A percentile compares a stretch with the other conserved stretches of the same genome.
These are phyloP conservation scores for Rhinolophus ferrumequinum DNA, from an alignment of 2,113 vertebrate species.

Conservation along the genomic window DNA sequence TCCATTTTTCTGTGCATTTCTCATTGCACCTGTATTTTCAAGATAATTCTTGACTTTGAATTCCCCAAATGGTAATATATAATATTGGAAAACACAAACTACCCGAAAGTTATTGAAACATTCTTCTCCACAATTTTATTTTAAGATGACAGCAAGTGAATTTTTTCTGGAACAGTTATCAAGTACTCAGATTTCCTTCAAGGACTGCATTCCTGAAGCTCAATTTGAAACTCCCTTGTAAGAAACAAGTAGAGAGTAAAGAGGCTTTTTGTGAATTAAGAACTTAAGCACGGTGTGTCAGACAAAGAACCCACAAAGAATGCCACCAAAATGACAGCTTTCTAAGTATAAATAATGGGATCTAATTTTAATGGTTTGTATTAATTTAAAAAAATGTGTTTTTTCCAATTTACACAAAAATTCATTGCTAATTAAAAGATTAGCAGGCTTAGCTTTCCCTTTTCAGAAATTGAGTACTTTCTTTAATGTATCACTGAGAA, in stretches of 20 bases:
- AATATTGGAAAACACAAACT: conserved; percentile 18
- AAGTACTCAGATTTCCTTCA: conserved; percentile 53
- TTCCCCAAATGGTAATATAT: conserved; percentile 13
- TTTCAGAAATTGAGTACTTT: background rate
- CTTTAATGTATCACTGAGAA: background rate
- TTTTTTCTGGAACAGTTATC: conserved; percentile 61
- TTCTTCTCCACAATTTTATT: conserved; percentile 67
- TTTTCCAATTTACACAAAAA: background rate
- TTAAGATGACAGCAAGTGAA: conserved; percentile 55
- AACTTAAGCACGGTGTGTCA: background rate
- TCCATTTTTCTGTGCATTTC: conserved; percentile 1
- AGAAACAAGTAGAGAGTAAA: conserved; percentile 20
- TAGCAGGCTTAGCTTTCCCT: background rate
- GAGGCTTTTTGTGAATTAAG: conserved; percentile 28
- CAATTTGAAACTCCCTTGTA: conserved; percentile 29
- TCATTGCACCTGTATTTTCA: conserved; percentile 47
- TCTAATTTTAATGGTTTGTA: background rate
- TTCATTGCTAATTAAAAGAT: background rate
- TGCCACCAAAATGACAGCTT: background rate
- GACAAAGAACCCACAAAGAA: background rate
- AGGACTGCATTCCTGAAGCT: conserved; percentile 57
- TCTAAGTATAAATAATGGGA: background rate
- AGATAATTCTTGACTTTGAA: background rate
- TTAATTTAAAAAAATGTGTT: background rate
- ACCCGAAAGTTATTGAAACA: background rate